These are phyloP conservation scores for Myotis davidii DNA, from an alignment of 2,113 vertebrate genomes.

Conservation along the genomic window DNA sequence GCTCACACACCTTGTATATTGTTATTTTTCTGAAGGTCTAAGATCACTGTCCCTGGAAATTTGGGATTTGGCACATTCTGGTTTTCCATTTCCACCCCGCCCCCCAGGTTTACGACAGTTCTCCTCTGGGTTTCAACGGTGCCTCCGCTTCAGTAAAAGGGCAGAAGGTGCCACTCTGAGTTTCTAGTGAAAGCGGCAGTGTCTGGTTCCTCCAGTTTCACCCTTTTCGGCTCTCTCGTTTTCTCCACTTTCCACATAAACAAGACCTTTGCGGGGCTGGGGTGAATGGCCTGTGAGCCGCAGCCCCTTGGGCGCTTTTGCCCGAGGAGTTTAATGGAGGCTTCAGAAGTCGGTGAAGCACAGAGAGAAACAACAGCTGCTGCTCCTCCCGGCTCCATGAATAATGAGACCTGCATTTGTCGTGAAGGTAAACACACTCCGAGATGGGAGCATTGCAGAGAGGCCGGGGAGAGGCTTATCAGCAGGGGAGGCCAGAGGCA, in stretches of 20 bases:
- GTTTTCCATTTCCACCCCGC: background rate
- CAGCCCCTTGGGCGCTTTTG: background rate
- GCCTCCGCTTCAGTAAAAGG: background rate
- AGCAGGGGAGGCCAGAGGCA: background rate
- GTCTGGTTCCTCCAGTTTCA: conserved; percentile 27
- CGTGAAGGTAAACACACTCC: conserved; percentile 51
- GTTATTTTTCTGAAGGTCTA: background rate
- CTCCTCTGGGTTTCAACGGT: background rate
- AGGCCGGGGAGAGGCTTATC: background rate
- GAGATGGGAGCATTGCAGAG: background rate
- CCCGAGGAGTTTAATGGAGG: conserved; percentile 36
- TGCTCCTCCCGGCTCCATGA: background rate
- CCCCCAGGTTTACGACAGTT: conserved; percentile 1
- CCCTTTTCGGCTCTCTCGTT: background rate
- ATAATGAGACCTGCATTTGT: conserved; percentile 47
- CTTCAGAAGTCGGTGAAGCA: conserved; percentile 46
- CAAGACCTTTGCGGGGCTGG: background rate
- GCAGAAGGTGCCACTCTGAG: background rate
- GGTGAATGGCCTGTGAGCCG: background rate
- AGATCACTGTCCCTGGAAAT: background rate
- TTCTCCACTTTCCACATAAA: conserved; percentile 50
- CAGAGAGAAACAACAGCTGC: conserved; percentile 64
- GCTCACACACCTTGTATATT: background rate
- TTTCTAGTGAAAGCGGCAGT: conserved; percentile 8
- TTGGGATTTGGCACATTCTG: background rate